These are phyloP conservation scores for Rhinoptilus africanus DNA, from an alignment of 2,113 vertebrate species.

Conservation along the genomic window DNA sequence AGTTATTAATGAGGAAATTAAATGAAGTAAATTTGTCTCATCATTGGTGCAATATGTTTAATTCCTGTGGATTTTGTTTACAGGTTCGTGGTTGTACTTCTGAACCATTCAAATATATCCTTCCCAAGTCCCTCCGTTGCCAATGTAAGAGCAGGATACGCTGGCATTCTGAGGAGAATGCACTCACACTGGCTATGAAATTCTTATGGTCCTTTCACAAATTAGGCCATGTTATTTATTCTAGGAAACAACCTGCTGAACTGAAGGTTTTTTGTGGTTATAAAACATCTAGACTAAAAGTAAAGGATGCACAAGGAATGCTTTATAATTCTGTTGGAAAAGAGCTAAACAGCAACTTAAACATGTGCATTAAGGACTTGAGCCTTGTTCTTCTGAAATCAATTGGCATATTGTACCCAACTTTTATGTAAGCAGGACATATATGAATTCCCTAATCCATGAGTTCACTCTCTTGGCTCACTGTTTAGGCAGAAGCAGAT, in stretches of 20 bases:
- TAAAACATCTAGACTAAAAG: not conserved
- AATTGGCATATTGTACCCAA: not conserved
- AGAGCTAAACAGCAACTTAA: conserved; percentile 15
- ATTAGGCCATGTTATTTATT: conserved; percentile 11
- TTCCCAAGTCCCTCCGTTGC: conserved; percentile 49
- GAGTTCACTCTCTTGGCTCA: conserved; percentile 11
- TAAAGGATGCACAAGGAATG: conserved; percentile 8
- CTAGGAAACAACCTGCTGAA: not conserved
- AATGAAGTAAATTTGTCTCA: conserved; percentile 47
- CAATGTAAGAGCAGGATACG: not conserved
- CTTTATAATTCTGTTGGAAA: conserved; percentile 6
- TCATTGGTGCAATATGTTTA: conserved; percentile 68
- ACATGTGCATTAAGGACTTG: conserved; percentile 9
- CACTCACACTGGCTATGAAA: conserved; percentile 12
- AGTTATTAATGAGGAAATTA: conserved; percentile 54
- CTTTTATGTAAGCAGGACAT: not conserved
- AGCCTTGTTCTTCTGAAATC: not conserved
- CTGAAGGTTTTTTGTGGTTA: not conserved
- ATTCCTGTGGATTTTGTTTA: conserved; percentile 42
- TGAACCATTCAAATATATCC: conserved; percentile 31
- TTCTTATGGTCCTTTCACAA: not conserved
- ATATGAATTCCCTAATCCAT: not conserved
- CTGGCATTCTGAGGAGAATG: not conserved
- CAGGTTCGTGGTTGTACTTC: not conserved
- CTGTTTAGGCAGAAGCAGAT: not conserved